These are phyloP conservation scores for Phrynocephalus forsythii DNA, from an alignment of 2,797 vertebrate species.

Conservation along the genomic window DNA sequence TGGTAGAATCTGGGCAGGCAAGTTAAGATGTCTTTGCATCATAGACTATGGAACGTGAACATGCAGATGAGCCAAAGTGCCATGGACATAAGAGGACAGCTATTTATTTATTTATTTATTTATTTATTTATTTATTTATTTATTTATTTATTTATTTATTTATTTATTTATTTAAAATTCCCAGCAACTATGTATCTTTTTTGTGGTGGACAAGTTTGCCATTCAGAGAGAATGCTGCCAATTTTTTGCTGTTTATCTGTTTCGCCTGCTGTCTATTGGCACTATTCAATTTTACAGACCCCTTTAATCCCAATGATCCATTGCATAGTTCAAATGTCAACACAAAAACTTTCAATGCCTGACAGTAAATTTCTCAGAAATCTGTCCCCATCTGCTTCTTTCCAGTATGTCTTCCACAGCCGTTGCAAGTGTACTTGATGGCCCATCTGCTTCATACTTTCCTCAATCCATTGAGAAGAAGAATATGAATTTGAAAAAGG, in stretches of 20 bases:
- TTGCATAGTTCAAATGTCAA: background rate
- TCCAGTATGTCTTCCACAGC: conserved; percentile 3
- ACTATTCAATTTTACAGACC: background rate
- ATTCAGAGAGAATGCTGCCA: conserved; percentile 14
- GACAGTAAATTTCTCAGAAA: background rate
- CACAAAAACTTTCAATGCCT: background rate
- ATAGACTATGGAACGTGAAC: background rate
- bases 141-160: conserved; percentile 2
- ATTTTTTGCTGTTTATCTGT: background rate
- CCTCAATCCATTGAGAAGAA: background rate
- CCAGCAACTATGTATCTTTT: conserved; percentile 12
- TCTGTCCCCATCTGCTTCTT: background rate
- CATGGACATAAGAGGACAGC: conserved; percentile 21
- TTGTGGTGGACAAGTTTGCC: background rate
- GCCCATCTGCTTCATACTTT: background rate
- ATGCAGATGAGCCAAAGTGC: background rate
- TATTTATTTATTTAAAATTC: conserved; percentile 18
- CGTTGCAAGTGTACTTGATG: background rate
- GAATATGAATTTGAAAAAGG: background rate
- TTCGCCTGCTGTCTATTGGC: background rate
- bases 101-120: background rate
- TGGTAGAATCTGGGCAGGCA: background rate
- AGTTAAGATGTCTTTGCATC: background rate
- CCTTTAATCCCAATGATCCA: background rate
- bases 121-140: background rate